Conservation (phyloP, 2,113 vertebrate genomes). For the Pseudopodoces humilis region DNA sequence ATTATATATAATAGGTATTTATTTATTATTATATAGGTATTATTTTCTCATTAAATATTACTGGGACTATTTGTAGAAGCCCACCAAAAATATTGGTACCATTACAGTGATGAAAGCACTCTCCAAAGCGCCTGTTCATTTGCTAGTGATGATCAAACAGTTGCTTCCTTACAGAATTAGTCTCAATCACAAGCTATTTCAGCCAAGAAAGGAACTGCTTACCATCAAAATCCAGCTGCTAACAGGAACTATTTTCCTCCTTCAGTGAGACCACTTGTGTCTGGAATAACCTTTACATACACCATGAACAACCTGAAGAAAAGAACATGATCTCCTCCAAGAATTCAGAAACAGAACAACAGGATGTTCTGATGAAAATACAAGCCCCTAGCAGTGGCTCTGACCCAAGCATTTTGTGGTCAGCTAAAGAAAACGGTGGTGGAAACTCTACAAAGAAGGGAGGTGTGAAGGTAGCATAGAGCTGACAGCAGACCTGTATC, state of each 20-base stretch:
- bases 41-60: neutral
- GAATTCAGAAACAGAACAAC: neutral
- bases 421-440: neutral
- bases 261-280: neutral
- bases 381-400: neutral
- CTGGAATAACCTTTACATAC: neutral
- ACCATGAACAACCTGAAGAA: neutral
- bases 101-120: neutral
- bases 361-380: neutral
- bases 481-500: neutral
- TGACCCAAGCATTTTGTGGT: neutral
- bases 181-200: neutral
- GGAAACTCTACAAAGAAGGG: neutral
- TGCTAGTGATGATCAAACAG: neutral
- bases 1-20: no score
- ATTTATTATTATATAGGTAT: neutral
- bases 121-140: neutral
- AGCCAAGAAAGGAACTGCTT: neutral
- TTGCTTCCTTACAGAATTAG: neutral
- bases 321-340: neutral
- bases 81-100: neutral
- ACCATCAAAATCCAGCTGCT: neutral
- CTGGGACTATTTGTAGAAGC: neutral
- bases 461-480: neutral
- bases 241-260: neutral